These are phyloP conservation scores for Sandelia bainsii DNA, from an alignment of 2,797 vertebrate species.

Conservation along the genomic window DNA sequence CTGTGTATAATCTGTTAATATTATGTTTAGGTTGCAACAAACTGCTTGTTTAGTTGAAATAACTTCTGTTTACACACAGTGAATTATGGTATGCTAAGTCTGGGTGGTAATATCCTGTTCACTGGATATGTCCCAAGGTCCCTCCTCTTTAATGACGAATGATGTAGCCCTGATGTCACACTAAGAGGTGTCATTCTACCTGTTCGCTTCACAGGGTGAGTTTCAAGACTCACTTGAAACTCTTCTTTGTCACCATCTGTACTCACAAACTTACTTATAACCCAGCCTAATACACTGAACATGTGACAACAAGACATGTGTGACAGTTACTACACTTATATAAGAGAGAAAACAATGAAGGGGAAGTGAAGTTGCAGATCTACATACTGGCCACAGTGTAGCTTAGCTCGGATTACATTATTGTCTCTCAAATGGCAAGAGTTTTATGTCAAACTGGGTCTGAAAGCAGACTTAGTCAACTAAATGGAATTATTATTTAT, in stretches of 20 bases:
- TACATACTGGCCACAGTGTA: not conserved
- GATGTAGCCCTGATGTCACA: not conserved
- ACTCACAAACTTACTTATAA: not conserved
- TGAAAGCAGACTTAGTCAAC: not conserved
- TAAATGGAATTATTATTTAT: not conserved
- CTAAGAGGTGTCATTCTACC: not conserved
- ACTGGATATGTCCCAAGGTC: not conserved
- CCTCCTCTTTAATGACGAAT: not conserved
- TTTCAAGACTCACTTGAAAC: not conserved
- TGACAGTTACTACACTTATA: not conserved
- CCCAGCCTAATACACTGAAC: not conserved
- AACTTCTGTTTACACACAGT: not conserved
- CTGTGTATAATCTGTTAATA: not conserved
- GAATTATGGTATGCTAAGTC: not conserved
- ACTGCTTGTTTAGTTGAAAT: too few species aligned
- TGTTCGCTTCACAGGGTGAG: not conserved
- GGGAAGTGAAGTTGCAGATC: not conserved
- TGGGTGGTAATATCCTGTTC: not conserved
- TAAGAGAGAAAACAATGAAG: constrained; percentile 2
- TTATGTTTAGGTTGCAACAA: not conserved
- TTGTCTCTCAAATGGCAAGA: not conserved
- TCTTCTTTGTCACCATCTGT: not conserved
- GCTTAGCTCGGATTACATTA: not conserved
- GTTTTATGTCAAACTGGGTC: not conserved
- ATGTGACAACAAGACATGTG: not conserved